phyloP scores from a whole-genome alignment of 2,888 invertebrate genomes.

The Drosophila ezoana region DNA sequence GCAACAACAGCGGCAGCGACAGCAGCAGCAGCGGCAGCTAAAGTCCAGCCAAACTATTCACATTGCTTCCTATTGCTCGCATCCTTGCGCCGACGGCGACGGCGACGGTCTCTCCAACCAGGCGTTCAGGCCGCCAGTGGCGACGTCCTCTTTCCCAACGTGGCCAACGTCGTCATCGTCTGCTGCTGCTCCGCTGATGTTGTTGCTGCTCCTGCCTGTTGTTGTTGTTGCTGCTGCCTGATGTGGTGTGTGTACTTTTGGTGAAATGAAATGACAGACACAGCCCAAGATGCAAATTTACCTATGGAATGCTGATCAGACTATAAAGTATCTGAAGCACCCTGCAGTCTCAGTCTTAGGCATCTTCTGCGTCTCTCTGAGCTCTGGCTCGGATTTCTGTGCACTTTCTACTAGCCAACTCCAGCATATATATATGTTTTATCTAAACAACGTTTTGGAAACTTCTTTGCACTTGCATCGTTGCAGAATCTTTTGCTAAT shows the following conservation, averaged over 20 bases:
- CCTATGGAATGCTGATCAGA: slow-evolving; percentile 73
- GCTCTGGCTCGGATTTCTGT: too few relatives aligned
- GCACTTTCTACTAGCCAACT: too few relatives aligned
- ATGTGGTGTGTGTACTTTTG: slow-evolving; percentile 73
- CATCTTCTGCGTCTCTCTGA: too few relatives aligned
- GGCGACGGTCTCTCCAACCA: slow-evolving; percentile 69
- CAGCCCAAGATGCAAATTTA: slow-evolving; percentile 79
- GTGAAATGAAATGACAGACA: slow-evolving; percentile 81
- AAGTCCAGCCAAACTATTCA: slow-evolving; percentile 70
- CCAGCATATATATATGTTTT: too few relatives aligned
- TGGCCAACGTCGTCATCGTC: slow-evolving; percentile 42
- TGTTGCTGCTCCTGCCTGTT: slow-evolving; percentile 34
- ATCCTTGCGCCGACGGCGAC: slow-evolving; percentile 70
- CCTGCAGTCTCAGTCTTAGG: slow-evolving; percentile 18
- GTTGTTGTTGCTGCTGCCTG: slow-evolving; percentile 30
- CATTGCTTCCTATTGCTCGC: slow-evolving; percentile 79
- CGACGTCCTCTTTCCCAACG: slow-evolving; percentile 58
- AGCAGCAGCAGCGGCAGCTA: slow-evolving; percentile 8
- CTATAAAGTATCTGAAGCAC: slow-evolving; percentile 42
- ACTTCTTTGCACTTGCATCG: too few relatives aligned
- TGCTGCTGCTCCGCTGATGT: slow-evolving; percentile 26
- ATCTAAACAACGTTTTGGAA: too few relatives aligned
- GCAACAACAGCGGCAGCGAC: too few relatives aligned
- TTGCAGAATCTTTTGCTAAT: too few relatives aligned
- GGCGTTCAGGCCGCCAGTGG: slow-evolving; percentile 81